Evolutionary conservation across 2,888 invertebrate species (phyloP), one percentile per base, ranked within the genome.

Genomic region (Synergus itoensis): DNA sequence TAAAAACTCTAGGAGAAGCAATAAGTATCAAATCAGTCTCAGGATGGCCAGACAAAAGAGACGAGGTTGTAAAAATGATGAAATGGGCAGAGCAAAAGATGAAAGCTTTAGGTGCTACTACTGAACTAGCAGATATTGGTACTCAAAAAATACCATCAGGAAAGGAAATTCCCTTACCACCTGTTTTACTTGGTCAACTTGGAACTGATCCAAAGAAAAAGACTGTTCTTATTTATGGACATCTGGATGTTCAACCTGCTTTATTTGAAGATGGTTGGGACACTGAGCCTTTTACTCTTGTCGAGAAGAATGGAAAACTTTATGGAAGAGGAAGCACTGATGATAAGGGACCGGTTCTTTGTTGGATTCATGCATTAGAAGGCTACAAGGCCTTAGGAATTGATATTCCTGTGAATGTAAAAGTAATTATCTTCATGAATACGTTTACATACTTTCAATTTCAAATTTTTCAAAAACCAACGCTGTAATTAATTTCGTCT

Each of bases 171-270:
- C 95, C 95, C 73, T 92, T 99, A 76, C 99, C 99, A 0, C 98
- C 98, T 40, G 96, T 97, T 7, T 92, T 99, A 65, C 93, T 98
- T 48, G 98, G 96, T 63, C 93, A 93, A 48, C 93, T 98, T 75
- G 98, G 98, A 84, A 87, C 85, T 3, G 97, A 99, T 90, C 93
- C 95, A 0, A 94, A 94, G 62, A 99, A 99, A 93, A 98, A 98
- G 90, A 99, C 99, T 8, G 95, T 99, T 64, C 95, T 97, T 80
- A 94, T 99, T 79, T 99, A 99, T 92, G 99, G 99, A 0, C 99
- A 99, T 93, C 94, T 99, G 89, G 99, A 99, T 94, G 99, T 99
- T 0, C 99, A 99, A 92, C 99, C 99, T 12, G 99, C 99, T 0
- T 92, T 95, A 45, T 95, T 95, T 90, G 96, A 96, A 82, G 99